phyloP scores from a whole-genome alignment of 2,113 vertebrate genomes.

The Kobus ellipsiprymnus region DNA sequence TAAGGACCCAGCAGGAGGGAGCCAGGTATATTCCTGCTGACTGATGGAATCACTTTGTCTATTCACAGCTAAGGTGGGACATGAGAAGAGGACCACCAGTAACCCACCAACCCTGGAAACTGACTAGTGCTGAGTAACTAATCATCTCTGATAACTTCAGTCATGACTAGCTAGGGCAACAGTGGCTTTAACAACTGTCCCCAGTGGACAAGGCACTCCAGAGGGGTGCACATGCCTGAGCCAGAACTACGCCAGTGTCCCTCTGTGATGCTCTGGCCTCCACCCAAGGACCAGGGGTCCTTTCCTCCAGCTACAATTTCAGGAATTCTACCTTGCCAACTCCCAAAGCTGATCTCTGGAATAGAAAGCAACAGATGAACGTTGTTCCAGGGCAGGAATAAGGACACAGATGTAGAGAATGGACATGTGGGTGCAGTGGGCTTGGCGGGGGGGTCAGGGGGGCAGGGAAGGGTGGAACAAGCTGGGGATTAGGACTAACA shows the following conservation, averaged over 20 bases:
- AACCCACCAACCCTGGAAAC: background rate
- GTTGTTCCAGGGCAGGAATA: rapidly evolving
- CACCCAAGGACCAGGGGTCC: background rate
- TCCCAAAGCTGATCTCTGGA: background rate
- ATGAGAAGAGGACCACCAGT: background rate
- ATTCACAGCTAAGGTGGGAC: background rate
- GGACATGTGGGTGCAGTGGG: background rate
- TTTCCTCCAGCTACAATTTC: background rate
- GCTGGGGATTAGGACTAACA: background rate
- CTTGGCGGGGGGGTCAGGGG: rapidly evolving
- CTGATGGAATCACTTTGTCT: background rate
- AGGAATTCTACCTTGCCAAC: background rate
- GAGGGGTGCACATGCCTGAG: background rate
- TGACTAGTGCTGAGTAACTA: background rate
- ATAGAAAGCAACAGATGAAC: background rate
- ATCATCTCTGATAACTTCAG: background rate
- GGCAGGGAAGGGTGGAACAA: background rate
- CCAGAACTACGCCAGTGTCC: background rate
- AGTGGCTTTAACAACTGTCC: background rate
- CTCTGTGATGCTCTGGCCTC: background rate
- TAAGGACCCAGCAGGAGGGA: background rate
- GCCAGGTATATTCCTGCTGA: background rate
- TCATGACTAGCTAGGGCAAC: background rate
- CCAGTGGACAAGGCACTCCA: background rate
- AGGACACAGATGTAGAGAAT: background rate